Evolutionary conservation across 2,888 invertebrate genomes (phyloP), one percentile per base, ranked within the genome.

Genomic region (Geotrupes spiniger): DNA sequence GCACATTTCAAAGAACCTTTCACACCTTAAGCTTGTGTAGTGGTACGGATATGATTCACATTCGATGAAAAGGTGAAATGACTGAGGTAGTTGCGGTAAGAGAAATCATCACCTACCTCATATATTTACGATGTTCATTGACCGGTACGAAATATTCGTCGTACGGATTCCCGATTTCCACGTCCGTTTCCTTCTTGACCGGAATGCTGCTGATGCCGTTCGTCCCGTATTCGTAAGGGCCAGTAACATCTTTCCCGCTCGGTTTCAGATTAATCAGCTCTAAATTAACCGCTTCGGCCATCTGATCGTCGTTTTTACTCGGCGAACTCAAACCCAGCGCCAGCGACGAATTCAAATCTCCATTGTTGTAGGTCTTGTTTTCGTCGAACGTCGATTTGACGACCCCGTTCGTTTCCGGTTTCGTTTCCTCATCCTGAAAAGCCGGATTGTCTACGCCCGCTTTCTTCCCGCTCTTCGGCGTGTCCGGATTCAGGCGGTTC

Each of bases 141-240:
- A 90, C 89, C 21, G 89, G 88, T 53, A 90, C 88, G 70, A 89
- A 89, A 72, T 89, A 89, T 64, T 89, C 89, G 63, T 89, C 88
- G 69, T 89, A 88, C 3, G 86, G 85, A 69, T 86, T 86, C 26
- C 80, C 78, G 14, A 83, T 76, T 57, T 80, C 82, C 61, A 81
- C 78, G 54, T 84, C 83, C 3, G 80, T 80, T 48, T 83, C 83
- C 67, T 83, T 85, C 70, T 85, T 85, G 36, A 76, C 66, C 1
- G 79, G 79, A 44, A 79, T 77, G 12, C 70, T 69, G 21, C 67
- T 73, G 37, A 73, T 60, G 11, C 72, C 74, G 42, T 69, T 70
- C 6, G 57, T 57, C n/a, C 72, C 74, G 50, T 71, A 69, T 47
- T 73, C 73, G 44, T 69, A 67, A 2, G 68, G 66, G 59, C 79